Base-by-base conservation (phyloP, 2,797 vertebrate species). In the Dromococcyx pavoninus region DNA sequence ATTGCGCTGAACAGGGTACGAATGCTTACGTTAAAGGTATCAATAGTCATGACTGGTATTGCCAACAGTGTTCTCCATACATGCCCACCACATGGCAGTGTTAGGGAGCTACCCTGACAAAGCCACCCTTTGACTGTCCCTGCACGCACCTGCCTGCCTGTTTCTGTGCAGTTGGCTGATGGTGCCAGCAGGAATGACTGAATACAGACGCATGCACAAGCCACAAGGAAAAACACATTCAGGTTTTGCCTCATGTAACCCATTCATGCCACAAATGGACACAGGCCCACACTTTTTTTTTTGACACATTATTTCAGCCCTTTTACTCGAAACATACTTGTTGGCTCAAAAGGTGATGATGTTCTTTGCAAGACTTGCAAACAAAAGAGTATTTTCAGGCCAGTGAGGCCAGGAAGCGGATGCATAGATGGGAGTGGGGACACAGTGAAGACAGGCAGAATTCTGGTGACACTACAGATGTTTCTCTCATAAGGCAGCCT, bases 181-280 rank as follows among this genome's bases (percentile, higher is more conserved):
- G 37, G 4, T 41, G 43, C 41, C 0, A 0, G 9, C 2, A 7
- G 46, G 35, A 70, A 24, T 21, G 33, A 24, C n/a, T 2, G 4
- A 54, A 65, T 33, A 84, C 53, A 61, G 33, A 33, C 1, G 4
- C 17, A 27, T 19, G 27, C 21, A 8, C 21, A 79, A 85, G 73
- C 23, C 2, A 2, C 1, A 2, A 35, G 17, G 27, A 28, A 53
- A 78, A 50, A 13, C 18, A 50, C 5, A 35, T 1, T 73, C 8
- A 0, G 32, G 53, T 84, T 78, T 78, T 48, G 30, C 50, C 25
- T 43, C 4, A 0, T 7, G 7, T 41, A 72, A 57, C 7, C 27
- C 57, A 53, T 13, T 25, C 0, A 1, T 44, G 44, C 19, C 41
- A 56, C 48, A 62, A 33, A 24, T 0, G 1, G 10, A 46, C 12